A percentile compares a stretch with the other conserved stretches of the same genome.
Evolutionary conservation across 2,113 vertebrate species (phyloP).

Genomic region (Aspiorhynchus laticeps): DNA sequence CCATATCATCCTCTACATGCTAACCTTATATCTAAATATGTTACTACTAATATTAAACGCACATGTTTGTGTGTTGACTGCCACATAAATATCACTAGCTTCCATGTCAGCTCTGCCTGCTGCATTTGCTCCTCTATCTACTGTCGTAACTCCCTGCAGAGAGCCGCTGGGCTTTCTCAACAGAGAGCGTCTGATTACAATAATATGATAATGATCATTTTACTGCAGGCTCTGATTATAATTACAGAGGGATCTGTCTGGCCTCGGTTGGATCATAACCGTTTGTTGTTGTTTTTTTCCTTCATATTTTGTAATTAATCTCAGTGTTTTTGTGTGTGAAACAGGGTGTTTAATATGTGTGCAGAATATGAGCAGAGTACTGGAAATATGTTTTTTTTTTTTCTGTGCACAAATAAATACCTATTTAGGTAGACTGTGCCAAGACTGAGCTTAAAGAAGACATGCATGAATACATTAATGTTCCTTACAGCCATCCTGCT

Average conservation of each 20-base stretch:
- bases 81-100: no score
- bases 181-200: neutral
- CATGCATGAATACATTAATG: no score
- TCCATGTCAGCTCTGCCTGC: neutral
- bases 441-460: neutral
- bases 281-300: constrained; percentile 6
- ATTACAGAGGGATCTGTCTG: constrained; percentile 35
- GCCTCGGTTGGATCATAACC: constrained; percentile 4
- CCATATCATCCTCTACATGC: neutral
- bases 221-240: constrained; percentile 35
- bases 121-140: neutral
- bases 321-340: neutral
- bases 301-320: constrained; percentile 3
- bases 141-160: neutral
- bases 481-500: neutral
- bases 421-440: neutral
- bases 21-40: neutral
- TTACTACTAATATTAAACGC: neutral
- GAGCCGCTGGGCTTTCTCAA: neutral
- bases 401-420: neutral
- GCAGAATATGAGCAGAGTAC: neutral
- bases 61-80: neutral
- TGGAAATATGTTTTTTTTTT: neutral
- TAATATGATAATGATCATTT: constrained; percentile 30
- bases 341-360: neutral